phyloP scores from a whole-genome alignment of 2,113 vertebrate genomes.

The Leucoraja erinaceus region DNA sequence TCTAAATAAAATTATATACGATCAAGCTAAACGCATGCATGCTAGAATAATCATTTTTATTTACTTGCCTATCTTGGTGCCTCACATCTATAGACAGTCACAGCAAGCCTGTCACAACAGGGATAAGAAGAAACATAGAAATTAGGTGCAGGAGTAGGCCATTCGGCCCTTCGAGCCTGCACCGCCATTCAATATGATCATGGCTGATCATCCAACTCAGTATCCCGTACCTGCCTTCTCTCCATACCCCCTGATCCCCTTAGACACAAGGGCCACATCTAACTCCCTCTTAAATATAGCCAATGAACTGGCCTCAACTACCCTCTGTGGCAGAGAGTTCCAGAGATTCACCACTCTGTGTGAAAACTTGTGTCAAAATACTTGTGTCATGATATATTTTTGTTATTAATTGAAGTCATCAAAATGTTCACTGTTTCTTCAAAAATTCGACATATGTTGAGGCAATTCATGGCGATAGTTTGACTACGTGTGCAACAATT shows the following conservation, averaged over 20 bases:
- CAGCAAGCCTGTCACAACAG: not conserved
- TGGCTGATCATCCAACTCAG: too few species aligned
- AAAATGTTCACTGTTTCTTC: not conserved
- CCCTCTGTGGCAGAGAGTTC: too few species aligned
- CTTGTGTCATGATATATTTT: not conserved
- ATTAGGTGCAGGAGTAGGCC: too few species aligned
- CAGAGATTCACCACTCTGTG: too few species aligned
- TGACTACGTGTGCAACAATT: not conserved
- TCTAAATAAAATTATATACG: conserved; percentile 16
- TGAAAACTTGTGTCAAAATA: too few species aligned
- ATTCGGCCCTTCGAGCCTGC: too few species aligned
- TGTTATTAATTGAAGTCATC: not conserved
- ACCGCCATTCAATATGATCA: too few species aligned
- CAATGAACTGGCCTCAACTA: too few species aligned
- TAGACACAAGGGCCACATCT: too few species aligned
- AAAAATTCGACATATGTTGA: not conserved
- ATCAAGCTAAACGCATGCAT: not conserved
- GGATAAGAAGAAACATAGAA: not conserved
- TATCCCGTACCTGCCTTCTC: too few species aligned
- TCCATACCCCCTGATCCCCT: too few species aligned
- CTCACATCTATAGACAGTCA: not conserved
- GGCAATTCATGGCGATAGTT: not conserved
- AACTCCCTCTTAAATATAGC: too few species aligned
- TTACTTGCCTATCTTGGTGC: not conserved
- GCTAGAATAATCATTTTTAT: not conserved